Evolutionary conservation across 2,797 vertebrate genomes (phyloP), one percentile per base, ranked within the genome.

Genomic region (Periophthalmus magnuspinnatus): DNA sequence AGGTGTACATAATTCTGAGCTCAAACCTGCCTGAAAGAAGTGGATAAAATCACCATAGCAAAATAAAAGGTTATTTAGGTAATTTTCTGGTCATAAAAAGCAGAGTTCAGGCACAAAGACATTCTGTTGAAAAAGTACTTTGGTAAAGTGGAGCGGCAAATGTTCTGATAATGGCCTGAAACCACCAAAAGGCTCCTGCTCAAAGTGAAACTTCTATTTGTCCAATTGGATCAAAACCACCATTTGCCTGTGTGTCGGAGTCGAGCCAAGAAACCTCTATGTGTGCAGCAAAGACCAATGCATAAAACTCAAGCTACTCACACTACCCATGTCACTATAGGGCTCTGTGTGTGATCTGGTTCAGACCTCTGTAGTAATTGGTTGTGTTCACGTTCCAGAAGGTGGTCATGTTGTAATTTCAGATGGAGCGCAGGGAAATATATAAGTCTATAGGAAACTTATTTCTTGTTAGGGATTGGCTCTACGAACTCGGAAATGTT

Each of bases 231-330:
- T 65, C 24, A 69, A 61, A 68, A 63, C 54, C 48, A 73, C 65
- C 70, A 77, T 77, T 74, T 76, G 65, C 62, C 63, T 54, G 58
- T 69, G 32, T 41, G 52, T 57, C 67, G 57, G 41, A 67, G 63
- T 67, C 38, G 45, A 54, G 70, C 55, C 68, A 58, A 52, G 70
- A 72, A 70, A 59, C 32, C 69, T 61, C 47, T 54, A 71, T 56
- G 67, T 14, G 41, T 56, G 45, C 38, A 5, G 61, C n/a, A 0
- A 14, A 63, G 41, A 72, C 82, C 58, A 75, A 71, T 68, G 52
- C 69, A 62, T 65, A 65, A 45, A 74, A 78, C 58, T 72, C 47
- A 34, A 56, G 22, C 13, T 1, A 69, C 66, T 67, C 58, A 59
- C 68, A 74, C 59, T 72, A 55, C 68, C 34, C 9, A 34, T 65